phyloP scores from a whole-genome alignment of 2,888 invertebrate genomes.

The Ophion ellenae region DNA sequence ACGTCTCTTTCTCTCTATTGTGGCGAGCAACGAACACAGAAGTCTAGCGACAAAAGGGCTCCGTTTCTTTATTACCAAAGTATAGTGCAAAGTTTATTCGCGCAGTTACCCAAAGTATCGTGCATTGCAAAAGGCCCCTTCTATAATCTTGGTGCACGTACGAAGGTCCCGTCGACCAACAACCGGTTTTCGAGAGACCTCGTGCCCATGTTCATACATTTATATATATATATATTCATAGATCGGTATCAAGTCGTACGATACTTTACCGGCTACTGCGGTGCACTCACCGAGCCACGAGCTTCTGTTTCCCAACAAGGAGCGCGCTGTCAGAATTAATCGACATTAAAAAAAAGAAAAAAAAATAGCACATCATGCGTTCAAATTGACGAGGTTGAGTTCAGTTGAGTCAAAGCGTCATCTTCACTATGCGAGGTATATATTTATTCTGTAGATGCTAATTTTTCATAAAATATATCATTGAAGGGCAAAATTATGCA shows the following conservation, averaged over 20 bases:
- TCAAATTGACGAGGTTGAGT: not conserved
- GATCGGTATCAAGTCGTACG: constrained; percentile 40
- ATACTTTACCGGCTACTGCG: constrained; percentile 36
- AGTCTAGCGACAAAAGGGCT: not conserved
- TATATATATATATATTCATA: constrained; percentile 18
- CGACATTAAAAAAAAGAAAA: not conserved
- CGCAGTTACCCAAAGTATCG: constrained; percentile 29
- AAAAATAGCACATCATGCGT: too few relatives aligned
- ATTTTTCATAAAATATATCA: too few relatives aligned
- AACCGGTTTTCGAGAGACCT: too few relatives aligned
- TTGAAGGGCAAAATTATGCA: too few relatives aligned
- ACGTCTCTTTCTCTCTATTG: not conserved
- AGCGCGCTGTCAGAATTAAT: too few relatives aligned
- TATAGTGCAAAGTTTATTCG: constrained; percentile 25
- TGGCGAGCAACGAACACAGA: constrained; percentile 19
- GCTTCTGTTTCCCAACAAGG: constrained; percentile 37
- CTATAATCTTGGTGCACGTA: constrained; percentile 6
- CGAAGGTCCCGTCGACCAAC: constrained; percentile 24
- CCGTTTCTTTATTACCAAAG: constrained; percentile 2
- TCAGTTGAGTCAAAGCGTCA: too few relatives aligned
- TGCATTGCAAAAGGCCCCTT: constrained; percentile 42
- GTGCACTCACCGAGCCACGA: constrained; percentile 11
- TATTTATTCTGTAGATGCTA: too few relatives aligned
- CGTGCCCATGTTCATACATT: too few relatives aligned
- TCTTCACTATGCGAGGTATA: not conserved